phyloP scores from a whole-genome alignment of 2,797 vertebrate genomes.

The Mareca penelope region DNA sequence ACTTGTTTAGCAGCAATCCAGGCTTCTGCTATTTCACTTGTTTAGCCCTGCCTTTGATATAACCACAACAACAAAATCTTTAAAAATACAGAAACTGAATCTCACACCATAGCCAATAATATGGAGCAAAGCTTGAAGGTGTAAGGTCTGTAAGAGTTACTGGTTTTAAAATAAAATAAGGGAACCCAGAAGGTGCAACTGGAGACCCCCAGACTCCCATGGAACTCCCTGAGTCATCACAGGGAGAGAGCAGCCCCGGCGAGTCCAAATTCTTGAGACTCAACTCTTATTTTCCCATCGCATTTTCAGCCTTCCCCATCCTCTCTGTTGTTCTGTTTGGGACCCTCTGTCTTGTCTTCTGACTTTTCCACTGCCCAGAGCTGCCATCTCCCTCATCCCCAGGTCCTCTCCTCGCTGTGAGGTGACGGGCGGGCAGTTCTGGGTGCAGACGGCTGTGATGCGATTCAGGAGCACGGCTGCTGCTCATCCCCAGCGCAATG shows the following conservation, averaged over 20 bases:
- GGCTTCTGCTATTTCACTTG: background rate
- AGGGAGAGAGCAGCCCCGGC: background rate
- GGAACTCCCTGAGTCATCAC: fast-evolving
- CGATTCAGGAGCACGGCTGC: background rate
- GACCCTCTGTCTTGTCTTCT: background rate
- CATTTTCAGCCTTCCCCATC: background rate
- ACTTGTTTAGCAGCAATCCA: background rate
- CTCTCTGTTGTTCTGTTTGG: background rate
- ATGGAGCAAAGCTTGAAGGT: background rate
- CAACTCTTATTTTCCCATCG: fast-evolving
- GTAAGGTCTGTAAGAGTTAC: background rate
- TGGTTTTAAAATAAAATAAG: background rate
- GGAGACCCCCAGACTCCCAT: fast-evolving
- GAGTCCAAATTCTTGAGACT: background rate
- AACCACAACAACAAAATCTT: background rate
- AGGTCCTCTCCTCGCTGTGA: background rate
- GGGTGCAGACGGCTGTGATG: background rate
- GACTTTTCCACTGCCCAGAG: background rate
- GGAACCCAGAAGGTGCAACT: background rate
- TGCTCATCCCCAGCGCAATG: fast-evolving
- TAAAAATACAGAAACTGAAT: background rate
- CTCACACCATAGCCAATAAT: fast-evolving
- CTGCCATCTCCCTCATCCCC: background rate
- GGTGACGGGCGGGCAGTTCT: fast-evolving
- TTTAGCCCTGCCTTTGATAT: background rate